Conservation (phyloP, 1,140 invertebrate species). For the Drosophila burlai region DNA sequence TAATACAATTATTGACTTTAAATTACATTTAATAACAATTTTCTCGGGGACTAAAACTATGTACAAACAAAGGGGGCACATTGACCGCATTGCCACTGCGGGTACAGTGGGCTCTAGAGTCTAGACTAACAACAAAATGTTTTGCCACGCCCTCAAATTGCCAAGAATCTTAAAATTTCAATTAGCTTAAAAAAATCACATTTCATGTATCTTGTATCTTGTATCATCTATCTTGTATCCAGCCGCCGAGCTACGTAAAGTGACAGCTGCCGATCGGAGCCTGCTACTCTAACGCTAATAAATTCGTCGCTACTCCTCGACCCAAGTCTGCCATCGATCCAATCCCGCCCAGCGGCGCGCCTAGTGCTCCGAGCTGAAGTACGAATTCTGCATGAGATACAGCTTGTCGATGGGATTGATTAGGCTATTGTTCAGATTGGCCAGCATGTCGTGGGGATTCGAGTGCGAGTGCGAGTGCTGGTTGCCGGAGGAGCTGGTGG, state of each 20-base stretch:
- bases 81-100: slow-evolving; percentile 48
- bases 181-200: slow-evolving; percentile 81
- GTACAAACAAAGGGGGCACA: slow-evolving; percentile 75
- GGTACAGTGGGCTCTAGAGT: slow-evolving; percentile 35
- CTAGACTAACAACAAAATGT: slow-evolving; percentile 64
- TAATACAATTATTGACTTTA: slow-evolving; percentile 84
- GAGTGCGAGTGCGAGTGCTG: slow-evolving; percentile 85
- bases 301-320: slow-evolving; percentile 67
- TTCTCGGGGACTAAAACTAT: slow-evolving; percentile 68
- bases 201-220: slow-evolving; percentile 64
- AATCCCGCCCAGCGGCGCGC: neutral
- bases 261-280: slow-evolving; percentile 50
- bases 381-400: slow-evolving; percentile 98
- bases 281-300: slow-evolving; percentile 76
- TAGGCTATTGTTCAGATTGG: slow-evolving; percentile 88
- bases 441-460: slow-evolving; percentile 85
- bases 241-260: slow-evolving; percentile 29
- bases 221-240: slow-evolving; percentile 29
- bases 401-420: slow-evolving; percentile 98
- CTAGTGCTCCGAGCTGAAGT: slow-evolving; percentile 88
- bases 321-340: neutral
- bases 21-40: slow-evolving; percentile 84
- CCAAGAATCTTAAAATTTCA: slow-evolving; percentile 70
- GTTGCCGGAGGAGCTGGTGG: slow-evolving; percentile 86
- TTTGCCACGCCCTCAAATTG: slow-evolving; percentile 32